These are phyloP conservation scores for Apaloderma vittatum DNA, from an alignment of 2,113 vertebrate species.

Conservation along the genomic window DNA sequence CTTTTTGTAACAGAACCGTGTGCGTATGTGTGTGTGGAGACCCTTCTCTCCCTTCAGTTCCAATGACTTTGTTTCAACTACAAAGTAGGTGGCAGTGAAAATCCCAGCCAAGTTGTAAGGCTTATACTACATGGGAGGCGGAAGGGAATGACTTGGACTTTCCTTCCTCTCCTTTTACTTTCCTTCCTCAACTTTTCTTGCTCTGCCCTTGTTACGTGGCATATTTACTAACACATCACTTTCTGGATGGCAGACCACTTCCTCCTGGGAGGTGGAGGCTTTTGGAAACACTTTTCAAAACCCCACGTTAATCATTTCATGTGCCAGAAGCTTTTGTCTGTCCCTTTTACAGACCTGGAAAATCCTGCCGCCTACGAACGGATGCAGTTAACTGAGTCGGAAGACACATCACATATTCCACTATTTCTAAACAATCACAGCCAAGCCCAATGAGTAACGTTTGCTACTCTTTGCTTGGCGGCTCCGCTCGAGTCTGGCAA, in stretches of 20 bases:
- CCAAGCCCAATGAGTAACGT: conserved; percentile 60
- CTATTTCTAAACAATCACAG: conserved; percentile 45
- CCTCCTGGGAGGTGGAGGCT: not conserved
- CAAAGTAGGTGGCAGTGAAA: not conserved
- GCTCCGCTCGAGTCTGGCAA: conserved; percentile 11
- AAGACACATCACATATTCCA: conserved; percentile 37
- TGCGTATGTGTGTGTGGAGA: not conserved
- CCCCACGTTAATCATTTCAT: not conserved
- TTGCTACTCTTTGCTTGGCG: conserved; percentile 16
- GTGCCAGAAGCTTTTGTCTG: not conserved
- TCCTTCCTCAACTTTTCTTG: not conserved
- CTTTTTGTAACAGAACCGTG: not conserved
- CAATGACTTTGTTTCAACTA: not conserved
- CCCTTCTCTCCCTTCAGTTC: not conserved
- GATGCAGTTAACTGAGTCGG: not conserved
- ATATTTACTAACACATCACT: not conserved
- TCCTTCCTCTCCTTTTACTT: not conserved
- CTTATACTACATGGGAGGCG: fast-evolving
- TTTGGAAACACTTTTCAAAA: conserved; percentile 13
- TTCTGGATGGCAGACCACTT: not conserved
- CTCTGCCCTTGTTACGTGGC: fast-evolving
- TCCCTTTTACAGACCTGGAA: conserved; percentile 26
- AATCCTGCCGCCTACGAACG: conserved; percentile 34
- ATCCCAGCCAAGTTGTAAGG: not conserved
- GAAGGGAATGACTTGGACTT: not conserved